Base-by-base conservation (phyloP, 2,888 invertebrate genomes). In the Uropetala carovei region DNA sequence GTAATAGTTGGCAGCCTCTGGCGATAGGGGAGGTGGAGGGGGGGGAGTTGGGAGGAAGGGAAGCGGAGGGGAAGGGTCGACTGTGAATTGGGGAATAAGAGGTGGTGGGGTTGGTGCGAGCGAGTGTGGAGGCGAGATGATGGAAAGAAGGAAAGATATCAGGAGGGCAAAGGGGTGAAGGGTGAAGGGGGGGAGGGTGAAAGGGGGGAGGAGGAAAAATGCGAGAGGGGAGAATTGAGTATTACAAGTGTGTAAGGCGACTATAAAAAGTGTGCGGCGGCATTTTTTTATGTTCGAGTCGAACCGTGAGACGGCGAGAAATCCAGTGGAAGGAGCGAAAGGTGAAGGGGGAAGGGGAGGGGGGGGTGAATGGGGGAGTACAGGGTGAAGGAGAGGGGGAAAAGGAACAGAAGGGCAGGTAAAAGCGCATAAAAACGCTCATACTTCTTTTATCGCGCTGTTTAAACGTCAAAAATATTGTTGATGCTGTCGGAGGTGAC, bases 181-280 rank as follows among this genome's bases (percentile, higher is more conserved):
- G 5, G 43, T 43, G 43, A 5, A 43, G n/a, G 43, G 43, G 43
- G 43, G 43, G 3, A 5, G 43, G 5, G 43, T 43, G 43, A 5
- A 43, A 43, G 5, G 43, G 43, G 5, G 43, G 43, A 43, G 43
- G 43, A 43, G 43, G 43, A 43, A 43, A 43, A 3, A 43, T 43
- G 43, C 43, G 43, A 43, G 43, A 43, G 43, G 27, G 27, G 75
- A 27, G 75, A 75, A 75, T 75, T 75, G 75, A 75, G 75, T 75
- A 75, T 75, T 75, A 75, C 75, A 75, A 75, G 75, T 75, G 75
- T 75, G 75, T 75, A 75, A 75, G 75, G 75, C 27, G 75, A 75
- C 75, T 75, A 75, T 75, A 75, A 75, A 75, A 75, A 75, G 22
- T 75, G 27, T 27, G 75, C 18, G 75, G 75, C 75, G 75, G 75